Evolutionary conservation across 2,113 vertebrate genomes (phyloP).

Genomic region (Ctenodactylus gundi): DNA sequence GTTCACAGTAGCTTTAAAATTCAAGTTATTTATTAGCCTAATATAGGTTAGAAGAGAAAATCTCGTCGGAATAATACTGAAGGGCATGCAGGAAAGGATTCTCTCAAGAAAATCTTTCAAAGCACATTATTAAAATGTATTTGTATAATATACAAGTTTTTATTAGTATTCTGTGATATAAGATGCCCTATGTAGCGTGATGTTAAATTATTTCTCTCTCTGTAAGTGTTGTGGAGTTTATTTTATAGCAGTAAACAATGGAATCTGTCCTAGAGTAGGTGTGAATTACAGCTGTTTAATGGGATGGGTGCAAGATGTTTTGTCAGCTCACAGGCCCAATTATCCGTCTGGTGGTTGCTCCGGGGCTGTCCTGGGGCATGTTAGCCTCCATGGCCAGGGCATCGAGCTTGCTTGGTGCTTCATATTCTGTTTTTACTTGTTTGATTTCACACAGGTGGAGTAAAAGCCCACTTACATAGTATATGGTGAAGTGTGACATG

Average conservation of each 20-base stretch:
- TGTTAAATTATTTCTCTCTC: conserved; percentile 56
- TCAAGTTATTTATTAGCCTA: conserved; percentile 57
- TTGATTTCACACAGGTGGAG: conserved; percentile 31
- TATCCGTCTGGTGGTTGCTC: conserved; percentile 40
- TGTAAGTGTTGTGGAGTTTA: conserved; percentile 48
- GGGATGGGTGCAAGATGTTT: conserved; percentile 48
- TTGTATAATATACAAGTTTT: conserved; percentile 66
- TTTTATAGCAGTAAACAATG: conserved; percentile 49
- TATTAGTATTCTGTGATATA: conserved; percentile 67
- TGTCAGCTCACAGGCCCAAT: conserved; percentile 57
- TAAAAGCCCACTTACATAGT: background rate
- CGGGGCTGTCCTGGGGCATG: conserved; percentile 36
- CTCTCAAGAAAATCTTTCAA: conserved; percentile 59
- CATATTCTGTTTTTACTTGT: background rate
- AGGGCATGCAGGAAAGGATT: conserved; percentile 26
- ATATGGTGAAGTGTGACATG: background rate
- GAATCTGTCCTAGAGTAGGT: conserved; percentile 29
- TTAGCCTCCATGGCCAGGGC: background rate
- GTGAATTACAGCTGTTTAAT: conserved; percentile 50
- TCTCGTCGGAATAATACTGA: conserved; percentile 4
- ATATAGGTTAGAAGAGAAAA: conserved; percentile 51
- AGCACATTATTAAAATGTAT: conserved; percentile 72
- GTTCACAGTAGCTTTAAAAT: conserved; percentile 52
- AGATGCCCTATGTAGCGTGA: conserved; percentile 36
- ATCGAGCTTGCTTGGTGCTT: conserved; percentile 10